These are phyloP conservation scores for Aegypius monachus DNA, from an alignment of 2,113 vertebrate genomes.

Conservation along the genomic window DNA sequence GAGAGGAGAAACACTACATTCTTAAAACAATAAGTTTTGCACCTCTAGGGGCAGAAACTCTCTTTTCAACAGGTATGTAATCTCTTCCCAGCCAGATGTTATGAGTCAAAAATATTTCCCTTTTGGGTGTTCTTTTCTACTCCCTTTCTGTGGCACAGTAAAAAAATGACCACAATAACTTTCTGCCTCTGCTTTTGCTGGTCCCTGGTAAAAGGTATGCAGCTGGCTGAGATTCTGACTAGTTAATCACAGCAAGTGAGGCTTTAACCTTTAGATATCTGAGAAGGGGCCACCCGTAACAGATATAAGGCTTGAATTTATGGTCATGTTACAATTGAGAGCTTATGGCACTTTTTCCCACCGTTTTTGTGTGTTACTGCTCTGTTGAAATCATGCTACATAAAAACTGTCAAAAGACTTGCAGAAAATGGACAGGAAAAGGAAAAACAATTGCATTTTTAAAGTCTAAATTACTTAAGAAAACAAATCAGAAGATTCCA, in stretches of 20 bases:
- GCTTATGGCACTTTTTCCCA: background rate
- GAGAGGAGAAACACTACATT: background rate
- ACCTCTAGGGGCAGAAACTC: background rate
- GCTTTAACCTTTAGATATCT: constrained; percentile 19
- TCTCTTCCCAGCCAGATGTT: background rate
- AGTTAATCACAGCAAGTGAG: constrained; percentile 1
- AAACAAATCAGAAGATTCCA: background rate
- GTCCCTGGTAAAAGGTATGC: background rate
- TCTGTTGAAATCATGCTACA: background rate
- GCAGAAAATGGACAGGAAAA: background rate
- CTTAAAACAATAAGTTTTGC: background rate
- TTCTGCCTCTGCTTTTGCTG: background rate
- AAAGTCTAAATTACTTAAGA: background rate
- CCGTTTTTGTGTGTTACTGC: background rate
- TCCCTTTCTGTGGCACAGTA: background rate
- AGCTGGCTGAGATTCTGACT: background rate
- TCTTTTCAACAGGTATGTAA: background rate
- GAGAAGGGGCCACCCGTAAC: background rate
- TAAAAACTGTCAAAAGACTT: background rate
- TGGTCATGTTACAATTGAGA: background rate
- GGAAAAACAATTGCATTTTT: background rate
- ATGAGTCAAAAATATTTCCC: background rate
- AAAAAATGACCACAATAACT: background rate
- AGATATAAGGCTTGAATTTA: background rate
- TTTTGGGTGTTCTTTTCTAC: background rate